Base-by-base conservation (phyloP, 2,797 vertebrate genomes). In the Syngnathus acus region DNA sequence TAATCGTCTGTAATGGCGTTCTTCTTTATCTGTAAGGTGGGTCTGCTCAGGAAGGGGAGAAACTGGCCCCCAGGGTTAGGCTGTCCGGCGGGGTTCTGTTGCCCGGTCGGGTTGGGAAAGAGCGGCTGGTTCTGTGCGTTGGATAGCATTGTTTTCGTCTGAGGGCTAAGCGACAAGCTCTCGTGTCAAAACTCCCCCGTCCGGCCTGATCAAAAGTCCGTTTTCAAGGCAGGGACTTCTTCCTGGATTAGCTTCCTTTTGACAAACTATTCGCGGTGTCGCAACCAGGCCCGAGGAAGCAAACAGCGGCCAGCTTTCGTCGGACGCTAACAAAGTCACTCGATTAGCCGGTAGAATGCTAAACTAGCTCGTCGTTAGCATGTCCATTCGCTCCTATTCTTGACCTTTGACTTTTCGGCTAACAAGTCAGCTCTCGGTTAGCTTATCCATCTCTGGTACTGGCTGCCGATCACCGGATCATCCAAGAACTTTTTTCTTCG, bases 1-100 rank as follows among this genome's bases (percentile, higher is more conserved):
- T 98, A 98, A 66, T 98, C 95, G 72, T 98, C 96, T n/a, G 94
- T 95, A 76, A 98, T 96, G 81, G 95, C 94, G 77, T 92, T 95
- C 79, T 94, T 97, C 90, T 93, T 96, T 68, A 96, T 94, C 82
- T 91, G 94, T 67, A 95, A 88, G 68, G 76, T 73, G 62, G 91
- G 87, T 87, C 91, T 94, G 66, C 84, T 83, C 64, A 92, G 84
- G 78, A 93, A 91, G 78, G 90, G 88, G 4, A 89, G 64, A 51
- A 88, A 92, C 67, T 91, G 92, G 65, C 83, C 81, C 17, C 82
- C 13, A 0, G 84, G 75, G 72, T 88, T 88, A 76, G 86, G 85
- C 62, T 86, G 83, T 17, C 78, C 86, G 5, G 47, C 60, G 23
- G 82, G 72, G 78, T 87, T 87, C 65, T 85, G 84, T 32, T 87